A percentile compares a stretch with the other conserved stretches of the same genome.
These are phyloP conservation scores for Luscinia luscinia DNA, from an alignment of 2,797 vertebrate genomes.

Conservation along the genomic window DNA sequence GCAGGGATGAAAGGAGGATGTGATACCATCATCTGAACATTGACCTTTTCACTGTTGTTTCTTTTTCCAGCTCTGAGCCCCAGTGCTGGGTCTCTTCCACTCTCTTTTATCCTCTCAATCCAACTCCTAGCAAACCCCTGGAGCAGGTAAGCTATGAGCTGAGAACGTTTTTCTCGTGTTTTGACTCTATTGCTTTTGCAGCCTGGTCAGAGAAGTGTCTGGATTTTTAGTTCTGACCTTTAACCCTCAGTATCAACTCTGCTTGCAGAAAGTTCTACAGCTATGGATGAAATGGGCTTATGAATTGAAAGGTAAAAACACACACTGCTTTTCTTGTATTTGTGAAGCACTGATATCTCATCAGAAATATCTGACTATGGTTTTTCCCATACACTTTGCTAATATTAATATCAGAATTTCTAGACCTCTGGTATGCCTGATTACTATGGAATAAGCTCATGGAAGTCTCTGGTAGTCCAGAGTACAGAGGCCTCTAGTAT, in stretches of 20 bases:
- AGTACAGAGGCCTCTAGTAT: not conserved
- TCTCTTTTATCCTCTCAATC: constrained; percentile 64
- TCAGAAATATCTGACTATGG: not conserved
- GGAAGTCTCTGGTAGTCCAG: not conserved
- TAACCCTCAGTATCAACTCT: constrained; percentile 50
- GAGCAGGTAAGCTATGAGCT: constrained; percentile 63
- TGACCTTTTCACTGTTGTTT: constrained; percentile 78
- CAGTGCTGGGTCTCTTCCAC: constrained; percentile 42
- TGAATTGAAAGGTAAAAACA: not conserved
- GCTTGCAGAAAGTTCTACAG: constrained; percentile 9
- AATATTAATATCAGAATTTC: not conserved
- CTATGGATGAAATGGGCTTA: not conserved
- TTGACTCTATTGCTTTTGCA: constrained; percentile 59
- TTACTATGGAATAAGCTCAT: not conserved
- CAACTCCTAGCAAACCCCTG: constrained; percentile 45
- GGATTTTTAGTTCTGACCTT: constrained; percentile 83
- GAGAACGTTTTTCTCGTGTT: constrained; percentile 48
- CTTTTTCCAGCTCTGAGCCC: constrained; percentile 70
- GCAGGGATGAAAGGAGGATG: constrained; percentile 76
- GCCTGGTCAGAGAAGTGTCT: constrained; percentile 76
- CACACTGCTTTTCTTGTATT: not conserved
- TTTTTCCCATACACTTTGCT: not conserved
- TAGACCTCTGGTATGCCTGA: not conserved
- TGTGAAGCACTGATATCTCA: not conserved
- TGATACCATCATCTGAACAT: constrained; percentile 78